Evolutionary conservation across 2,888 invertebrate genomes (phyloP).

Genomic region (Drosophila ezoana): DNA sequence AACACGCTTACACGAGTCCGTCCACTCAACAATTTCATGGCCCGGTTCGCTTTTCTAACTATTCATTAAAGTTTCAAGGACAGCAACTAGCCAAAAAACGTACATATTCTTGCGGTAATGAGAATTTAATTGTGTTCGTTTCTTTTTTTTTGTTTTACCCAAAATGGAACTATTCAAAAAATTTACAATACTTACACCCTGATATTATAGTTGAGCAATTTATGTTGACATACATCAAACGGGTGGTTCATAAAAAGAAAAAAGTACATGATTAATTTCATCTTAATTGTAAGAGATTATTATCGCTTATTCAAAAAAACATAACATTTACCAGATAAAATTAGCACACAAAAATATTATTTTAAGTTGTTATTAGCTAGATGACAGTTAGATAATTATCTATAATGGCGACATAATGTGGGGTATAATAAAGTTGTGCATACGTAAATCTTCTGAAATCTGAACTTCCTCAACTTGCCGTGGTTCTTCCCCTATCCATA

Average conservation of each 20-base stretch:
- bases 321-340: not conserved
- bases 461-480: too few relatives aligned
- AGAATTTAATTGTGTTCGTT: constrained; percentile 72
- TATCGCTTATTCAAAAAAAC: constrained; percentile 13
- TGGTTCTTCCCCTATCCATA: too few relatives aligned
- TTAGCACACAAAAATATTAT: not conserved
- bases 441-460: too few relatives aligned
- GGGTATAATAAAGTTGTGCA: constrained; percentile 4
- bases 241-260: constrained; percentile 7
- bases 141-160: constrained; percentile 37
- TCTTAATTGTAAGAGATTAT: constrained; percentile 23
- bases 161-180: constrained; percentile 29
- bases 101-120: constrained; percentile 44
- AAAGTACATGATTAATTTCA: constrained; percentile 24
- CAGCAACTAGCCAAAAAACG: constrained; percentile 2
- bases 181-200: constrained; percentile 71
- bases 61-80: constrained; percentile 15
- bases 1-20: constrained; percentile 13
- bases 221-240: constrained; percentile 11
- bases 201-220: constrained; percentile 17
- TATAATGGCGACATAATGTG: not conserved
- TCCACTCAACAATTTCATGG: constrained; percentile 48
- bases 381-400: not conserved
- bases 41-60: constrained; percentile 36
- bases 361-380: too few relatives aligned